Percentiles rank a stretch among this genome's conserved stretches.
These are phyloP conservation scores for Microcaecilia unicolor DNA, from an alignment of 2,797 vertebrate genomes.

Conservation along the genomic window DNA sequence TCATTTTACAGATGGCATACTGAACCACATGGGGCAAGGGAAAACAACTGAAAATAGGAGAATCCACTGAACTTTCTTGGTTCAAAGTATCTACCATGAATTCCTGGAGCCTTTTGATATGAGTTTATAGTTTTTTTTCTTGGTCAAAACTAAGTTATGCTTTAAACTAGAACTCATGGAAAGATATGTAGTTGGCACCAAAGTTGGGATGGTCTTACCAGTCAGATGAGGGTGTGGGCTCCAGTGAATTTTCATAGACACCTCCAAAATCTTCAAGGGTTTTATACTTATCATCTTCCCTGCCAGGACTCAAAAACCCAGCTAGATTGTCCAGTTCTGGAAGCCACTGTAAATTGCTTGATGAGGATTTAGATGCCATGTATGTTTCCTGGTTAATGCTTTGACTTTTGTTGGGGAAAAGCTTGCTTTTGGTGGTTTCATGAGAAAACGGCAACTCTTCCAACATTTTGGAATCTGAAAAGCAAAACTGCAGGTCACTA, in stretches of 20 bases:
- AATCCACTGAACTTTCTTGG: no score
- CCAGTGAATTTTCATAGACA: constrained; percentile 15
- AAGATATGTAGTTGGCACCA: no score
- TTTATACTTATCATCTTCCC: constrained; percentile 5
- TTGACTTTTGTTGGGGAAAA: constrained; percentile 16
- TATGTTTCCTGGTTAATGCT: constrained; percentile 19
- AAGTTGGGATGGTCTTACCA: constrained; percentile 45
- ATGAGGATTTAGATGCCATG: background rate
- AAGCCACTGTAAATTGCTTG: constrained; percentile 1
- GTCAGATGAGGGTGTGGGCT: constrained; percentile 15
- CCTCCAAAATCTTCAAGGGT: constrained; percentile 14
- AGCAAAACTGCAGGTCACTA: constrained; percentile 4
- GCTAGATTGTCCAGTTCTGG: background rate
- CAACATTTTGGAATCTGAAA: constrained; percentile 39
- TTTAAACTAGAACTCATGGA: no score
- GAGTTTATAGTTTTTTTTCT: no score
- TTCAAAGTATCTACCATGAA: no score
- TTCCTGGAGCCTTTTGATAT: no score
- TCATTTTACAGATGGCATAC: no score
- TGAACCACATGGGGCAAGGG: no score
- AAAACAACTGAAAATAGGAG: no score
- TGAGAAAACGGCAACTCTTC: constrained; percentile 18
- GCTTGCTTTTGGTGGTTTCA: constrained; percentile 19
- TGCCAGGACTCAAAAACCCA: constrained; percentile 9
- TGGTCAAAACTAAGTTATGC: no score